Conservation (phyloP, 1,140 invertebrate genomes). For the Aricia agestis region DNA sequence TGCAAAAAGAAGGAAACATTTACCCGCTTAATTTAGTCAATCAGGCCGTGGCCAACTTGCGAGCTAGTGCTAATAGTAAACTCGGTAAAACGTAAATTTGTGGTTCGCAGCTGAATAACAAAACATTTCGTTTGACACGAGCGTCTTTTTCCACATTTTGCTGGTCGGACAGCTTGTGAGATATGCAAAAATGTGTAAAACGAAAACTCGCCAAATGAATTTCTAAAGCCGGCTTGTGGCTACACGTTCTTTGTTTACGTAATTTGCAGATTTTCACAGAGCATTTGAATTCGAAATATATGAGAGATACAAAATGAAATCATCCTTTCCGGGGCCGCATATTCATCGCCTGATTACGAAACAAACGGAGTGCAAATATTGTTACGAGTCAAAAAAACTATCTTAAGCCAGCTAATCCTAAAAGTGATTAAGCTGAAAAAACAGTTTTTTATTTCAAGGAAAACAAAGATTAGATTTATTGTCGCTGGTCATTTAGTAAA, state of each 20-base stretch:
- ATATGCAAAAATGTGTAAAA: conserved; percentile 14
- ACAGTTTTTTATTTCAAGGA: not conserved
- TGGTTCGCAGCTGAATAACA: not conserved
- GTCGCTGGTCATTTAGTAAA: not conserved
- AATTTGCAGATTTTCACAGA: not conserved
- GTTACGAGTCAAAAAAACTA: not conserved
- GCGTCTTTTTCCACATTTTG: not conserved
- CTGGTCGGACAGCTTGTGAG: not conserved
- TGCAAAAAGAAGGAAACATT: no score
- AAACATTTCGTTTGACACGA: not conserved
- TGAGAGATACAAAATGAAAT: not conserved
- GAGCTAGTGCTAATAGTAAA: no score
- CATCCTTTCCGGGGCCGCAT: not conserved
- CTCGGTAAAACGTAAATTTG: no score
- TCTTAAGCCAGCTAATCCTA: not conserved
- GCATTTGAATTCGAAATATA: not conserved
- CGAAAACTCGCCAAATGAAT: conserved; percentile 6
- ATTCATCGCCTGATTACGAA: not conserved
- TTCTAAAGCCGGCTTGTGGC: not conserved
- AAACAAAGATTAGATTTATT: not conserved
- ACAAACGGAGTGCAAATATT: not conserved
- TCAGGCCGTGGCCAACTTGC: no score
- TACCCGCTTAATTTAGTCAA: no score
- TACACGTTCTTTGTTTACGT: not conserved
- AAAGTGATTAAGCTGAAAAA: not conserved